Percentiles rank a stretch among this genome's conserved stretches.
Conservation (phyloP, 2,888 invertebrate genomes). For the Drosophila robusta region DNA sequence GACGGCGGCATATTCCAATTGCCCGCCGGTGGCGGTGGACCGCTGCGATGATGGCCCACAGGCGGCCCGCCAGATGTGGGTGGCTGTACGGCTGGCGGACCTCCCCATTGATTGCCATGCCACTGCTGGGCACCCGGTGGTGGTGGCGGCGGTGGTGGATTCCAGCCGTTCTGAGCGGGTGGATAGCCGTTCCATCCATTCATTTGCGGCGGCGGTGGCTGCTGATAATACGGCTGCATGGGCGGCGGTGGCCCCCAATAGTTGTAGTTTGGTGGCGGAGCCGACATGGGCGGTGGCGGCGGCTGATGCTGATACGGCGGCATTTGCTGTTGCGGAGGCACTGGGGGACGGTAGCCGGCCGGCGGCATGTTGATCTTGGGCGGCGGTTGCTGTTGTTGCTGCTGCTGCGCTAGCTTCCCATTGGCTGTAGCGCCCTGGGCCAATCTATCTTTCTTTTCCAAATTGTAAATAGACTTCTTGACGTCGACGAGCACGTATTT, state of each 20-base stretch:
- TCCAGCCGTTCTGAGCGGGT: conserved; percentile 79
- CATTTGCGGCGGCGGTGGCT: conserved; percentile 85
- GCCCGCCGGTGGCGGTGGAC: conserved; percentile 68
- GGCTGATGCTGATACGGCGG: conserved; percentile 73
- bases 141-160: conserved; percentile 76
- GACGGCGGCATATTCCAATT: conserved; percentile 69
- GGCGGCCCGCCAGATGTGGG: conserved; percentile 61
- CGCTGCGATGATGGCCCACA: conserved; percentile 56
- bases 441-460: conserved; percentile 87
- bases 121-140: conserved; percentile 73
- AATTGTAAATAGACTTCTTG: conserved; percentile 95
- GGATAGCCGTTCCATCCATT: conserved; percentile 80
- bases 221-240: conserved; percentile 76
- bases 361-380: conserved; percentile 71
- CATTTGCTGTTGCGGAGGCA: conserved; percentile 66
- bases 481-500: conserved; percentile 95
- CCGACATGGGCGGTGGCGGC: conserved; percentile 72
- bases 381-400: conserved; percentile 49
- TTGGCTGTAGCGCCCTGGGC: conserved; percentile 41
- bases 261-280: conserved; percentile 81
- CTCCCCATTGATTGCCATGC: conserved; percentile 77
- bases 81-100: conserved; percentile 67
- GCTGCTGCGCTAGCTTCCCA: conserved; percentile 54
- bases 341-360: conserved; percentile 67
- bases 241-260: conserved; percentile 80